phyloP scores from a whole-genome alignment of 1,140 invertebrate genomes.

The Palaemon carinicauda region DNA sequence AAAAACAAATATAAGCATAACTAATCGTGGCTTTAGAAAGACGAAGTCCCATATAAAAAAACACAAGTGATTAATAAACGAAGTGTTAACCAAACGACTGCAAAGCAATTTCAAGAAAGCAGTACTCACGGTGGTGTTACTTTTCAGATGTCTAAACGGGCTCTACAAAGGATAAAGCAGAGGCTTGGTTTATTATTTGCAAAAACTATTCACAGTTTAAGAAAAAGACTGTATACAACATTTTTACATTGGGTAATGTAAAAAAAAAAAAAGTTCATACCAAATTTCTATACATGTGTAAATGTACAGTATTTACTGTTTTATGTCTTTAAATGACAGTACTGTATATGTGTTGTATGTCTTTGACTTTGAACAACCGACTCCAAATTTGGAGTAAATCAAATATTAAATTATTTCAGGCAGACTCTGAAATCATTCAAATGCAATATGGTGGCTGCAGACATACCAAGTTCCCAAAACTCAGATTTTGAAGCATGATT shows the following conservation, averaged over 20 bases:
- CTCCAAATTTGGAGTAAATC: too few relatives aligned
- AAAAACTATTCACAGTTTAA: not conserved
- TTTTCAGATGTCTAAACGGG: constrained; percentile 36
- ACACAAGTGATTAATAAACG: constrained; percentile 10
- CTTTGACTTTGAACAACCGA: too few relatives aligned
- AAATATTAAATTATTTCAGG: too few relatives aligned
- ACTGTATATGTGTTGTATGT: too few relatives aligned
- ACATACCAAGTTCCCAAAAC: too few relatives aligned
- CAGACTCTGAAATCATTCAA: too few relatives aligned
- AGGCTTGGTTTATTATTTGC: not conserved
- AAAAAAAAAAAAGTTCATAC: too few relatives aligned
- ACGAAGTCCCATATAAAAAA: constrained; percentile 1
- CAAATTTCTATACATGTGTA: too few relatives aligned
- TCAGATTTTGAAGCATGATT: too few relatives aligned
- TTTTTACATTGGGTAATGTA: not conserved
- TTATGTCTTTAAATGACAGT: too few relatives aligned
- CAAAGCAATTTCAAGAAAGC: not conserved
- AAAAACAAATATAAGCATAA: constrained; percentile 54
- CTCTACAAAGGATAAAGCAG: constrained; percentile 37
- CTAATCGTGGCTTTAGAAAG: constrained; percentile 15
- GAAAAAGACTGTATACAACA: not conserved
- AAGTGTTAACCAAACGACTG: not conserved
- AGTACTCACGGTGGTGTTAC: constrained; percentile 34
- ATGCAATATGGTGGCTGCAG: too few relatives aligned
- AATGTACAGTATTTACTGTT: too few relatives aligned